Evolutionary conservation across 1,140 invertebrate genomes (phyloP), one percentile per base, ranked within the genome.

Genomic region (Cherax quadricarinatus): DNA sequence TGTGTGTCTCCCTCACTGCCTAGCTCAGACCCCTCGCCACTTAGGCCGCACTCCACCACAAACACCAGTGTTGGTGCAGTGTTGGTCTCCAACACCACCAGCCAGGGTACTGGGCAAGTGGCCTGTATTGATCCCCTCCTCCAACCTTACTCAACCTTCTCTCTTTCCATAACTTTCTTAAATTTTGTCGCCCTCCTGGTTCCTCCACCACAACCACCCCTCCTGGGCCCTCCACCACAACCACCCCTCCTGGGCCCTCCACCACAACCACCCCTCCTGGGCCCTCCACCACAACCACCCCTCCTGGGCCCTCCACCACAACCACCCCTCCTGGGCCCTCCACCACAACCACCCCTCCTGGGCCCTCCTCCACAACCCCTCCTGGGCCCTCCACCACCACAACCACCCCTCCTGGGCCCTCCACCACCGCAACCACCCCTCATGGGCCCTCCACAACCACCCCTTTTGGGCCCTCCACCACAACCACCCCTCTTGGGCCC

Each of bases 41-140:
- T 85, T 85, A 24, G 18, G 12, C 83, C 14, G 48, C 57, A 53
- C 60, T 70, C 60, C 24, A 70, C 4, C 94, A 93, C 94, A 94
- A 94, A 94, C 94, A 94, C 94, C 62, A 93, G 21, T 30, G 70
- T 5, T 75, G 70, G n/a, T 21, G 70, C 87, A 93, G 89, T 93
- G 91, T 86, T 78, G 53, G 92, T 89, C 30, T 41, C 30, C 30
- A 41, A 41, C 30, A 41, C 30, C 30, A 41, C 30, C 30, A 41
- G 41, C 21, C 81, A 83, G 24, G 73, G 85, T 87, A 84, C 84
- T 82, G 79, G 79, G 79, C 60, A 82, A 90, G 87, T 90, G 81
- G 80, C 88, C 78, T 57, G 93, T 87, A 92, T 91, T 86, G 93
- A 93, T 92, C 84, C 51, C 81, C 86, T 73, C 41, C 84, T 73